Evolutionary conservation across 2,797 vertebrate species (phyloP).

Genomic region (Bryconaethiops microstoma): DNA sequence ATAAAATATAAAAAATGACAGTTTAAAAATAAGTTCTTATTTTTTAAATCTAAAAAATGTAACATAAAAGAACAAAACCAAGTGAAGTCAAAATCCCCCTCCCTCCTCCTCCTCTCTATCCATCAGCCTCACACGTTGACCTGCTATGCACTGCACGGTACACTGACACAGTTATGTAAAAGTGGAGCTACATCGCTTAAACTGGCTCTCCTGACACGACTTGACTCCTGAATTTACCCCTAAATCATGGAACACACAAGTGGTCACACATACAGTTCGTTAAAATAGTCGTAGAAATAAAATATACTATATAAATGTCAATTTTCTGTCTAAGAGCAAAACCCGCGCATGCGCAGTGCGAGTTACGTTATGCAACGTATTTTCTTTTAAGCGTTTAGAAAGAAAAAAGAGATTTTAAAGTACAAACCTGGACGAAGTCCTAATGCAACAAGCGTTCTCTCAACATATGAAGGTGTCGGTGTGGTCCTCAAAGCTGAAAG

Average conservation of each 20-base stretch:
- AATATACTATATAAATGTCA: slow-evolving; percentile 24
- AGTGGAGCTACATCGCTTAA: slow-evolving; percentile 40
- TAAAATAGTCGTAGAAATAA: not conserved
- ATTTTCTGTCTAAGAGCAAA: slow-evolving; percentile 23
- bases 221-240: not conserved
- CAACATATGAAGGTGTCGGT: not conserved
- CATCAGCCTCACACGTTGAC: slow-evolving; percentile 65
- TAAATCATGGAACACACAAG: not conserved
- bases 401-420: not conserved
- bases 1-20: too few species aligned
- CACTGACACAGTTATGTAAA: slow-evolving; percentile 83
- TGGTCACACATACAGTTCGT: not conserved
- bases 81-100: not conserved
- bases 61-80: not conserved
- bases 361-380: slow-evolving; percentile 67
- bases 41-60: not conserved
- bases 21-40: too few species aligned
- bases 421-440: slow-evolving; percentile 63
- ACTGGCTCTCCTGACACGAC: not conserved
- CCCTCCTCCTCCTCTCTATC: not conserved
- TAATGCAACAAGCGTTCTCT: not conserved
- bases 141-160: slow-evolving; percentile 75
- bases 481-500: not conserved
- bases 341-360: slow-evolving; percentile 69
- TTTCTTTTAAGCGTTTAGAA: slow-evolving; percentile 49